Conservation (phyloP, 1,140 invertebrate genomes). For the Ips nitidus region DNA sequence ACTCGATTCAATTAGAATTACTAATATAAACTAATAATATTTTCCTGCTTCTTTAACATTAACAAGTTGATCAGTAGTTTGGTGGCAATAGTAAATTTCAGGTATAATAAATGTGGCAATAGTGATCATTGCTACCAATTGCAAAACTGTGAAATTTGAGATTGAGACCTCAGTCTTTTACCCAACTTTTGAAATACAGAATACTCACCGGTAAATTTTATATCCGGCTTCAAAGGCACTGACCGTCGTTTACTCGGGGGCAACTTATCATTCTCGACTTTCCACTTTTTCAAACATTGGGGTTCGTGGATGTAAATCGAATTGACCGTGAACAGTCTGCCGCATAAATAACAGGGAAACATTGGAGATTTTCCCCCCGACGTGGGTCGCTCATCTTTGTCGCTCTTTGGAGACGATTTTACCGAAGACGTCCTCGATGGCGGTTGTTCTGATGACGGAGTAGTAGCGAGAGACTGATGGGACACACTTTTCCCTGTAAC, state of each 20-base stretch:
- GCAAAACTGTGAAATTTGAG: too few relatives aligned
- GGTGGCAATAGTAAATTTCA: too few relatives aligned
- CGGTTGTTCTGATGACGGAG: not conserved
- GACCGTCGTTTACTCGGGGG: slow-evolving; percentile 60
- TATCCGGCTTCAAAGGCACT: slow-evolving; percentile 65
- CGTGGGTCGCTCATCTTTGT: slow-evolving; percentile 37
- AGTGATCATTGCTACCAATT: too few relatives aligned
- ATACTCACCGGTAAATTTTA: slow-evolving; percentile 56
- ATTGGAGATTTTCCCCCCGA: slow-evolving; percentile 44
- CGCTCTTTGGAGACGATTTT: slow-evolving; percentile 14
- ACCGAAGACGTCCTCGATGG: not conserved
- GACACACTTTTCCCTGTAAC: not conserved
- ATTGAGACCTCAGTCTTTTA: too few relatives aligned
- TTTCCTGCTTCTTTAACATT: too few relatives aligned
- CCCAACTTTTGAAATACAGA: too few relatives aligned
- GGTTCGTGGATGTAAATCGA: slow-evolving; percentile 76
- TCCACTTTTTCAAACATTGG: slow-evolving; percentile 77
- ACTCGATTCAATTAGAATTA: too few relatives aligned
- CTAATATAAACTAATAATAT: too few relatives aligned
- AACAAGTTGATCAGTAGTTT: too few relatives aligned
- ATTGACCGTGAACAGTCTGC: slow-evolving; percentile 70
- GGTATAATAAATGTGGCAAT: too few relatives aligned
- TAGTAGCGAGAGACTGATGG: not conserved
- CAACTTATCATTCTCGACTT: slow-evolving; percentile 66
- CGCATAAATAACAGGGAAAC: slow-evolving; percentile 73